Conservation (phyloP, 2,113 vertebrate genomes). For the Antennarius striatus region DNA sequence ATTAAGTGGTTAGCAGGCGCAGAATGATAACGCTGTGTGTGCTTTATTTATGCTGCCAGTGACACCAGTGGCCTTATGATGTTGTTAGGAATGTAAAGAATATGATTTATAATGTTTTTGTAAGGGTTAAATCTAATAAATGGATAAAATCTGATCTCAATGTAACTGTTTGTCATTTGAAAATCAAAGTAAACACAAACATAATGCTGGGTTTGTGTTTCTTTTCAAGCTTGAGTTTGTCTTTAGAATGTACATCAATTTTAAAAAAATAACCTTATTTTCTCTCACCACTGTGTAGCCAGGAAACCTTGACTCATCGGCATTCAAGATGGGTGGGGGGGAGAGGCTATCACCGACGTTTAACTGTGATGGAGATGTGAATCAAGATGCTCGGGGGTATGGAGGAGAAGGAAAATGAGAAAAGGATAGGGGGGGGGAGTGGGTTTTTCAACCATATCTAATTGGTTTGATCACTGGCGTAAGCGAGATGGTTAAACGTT, state of each 20-base stretch:
- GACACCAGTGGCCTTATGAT: constrained; percentile 61
- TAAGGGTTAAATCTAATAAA: constrained; percentile 29
- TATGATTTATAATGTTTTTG: constrained; percentile 35
- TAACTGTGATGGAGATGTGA: constrained; percentile 45
- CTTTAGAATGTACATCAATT: constrained; percentile 7
- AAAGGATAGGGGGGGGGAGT: no score
- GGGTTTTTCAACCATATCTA: no score
- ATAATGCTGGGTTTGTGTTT: background rate
- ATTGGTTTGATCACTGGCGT: no score
- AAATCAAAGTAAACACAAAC: constrained; percentile 30
- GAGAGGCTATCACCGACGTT: constrained; percentile 22
- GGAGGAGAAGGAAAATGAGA: no score
- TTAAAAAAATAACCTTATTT: background rate
- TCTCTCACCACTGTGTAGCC: background rate
- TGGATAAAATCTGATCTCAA: constrained; percentile 19
- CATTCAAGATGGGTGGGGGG: constrained; percentile 9
- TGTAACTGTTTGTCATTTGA: background rate
- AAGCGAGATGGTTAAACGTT: constrained; percentile 32
- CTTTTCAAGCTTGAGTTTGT: background rate
- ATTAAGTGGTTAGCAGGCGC: constrained; percentile 22
- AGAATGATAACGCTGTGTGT: constrained; percentile 18
- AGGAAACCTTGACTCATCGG: constrained; percentile 41
- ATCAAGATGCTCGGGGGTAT: constrained; percentile 28
- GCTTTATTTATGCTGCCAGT: constrained; percentile 32
- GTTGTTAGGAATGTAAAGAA: constrained; percentile 34